phyloP scores from a whole-genome alignment of 2,113 vertebrate genomes.

The Dendrocopos noguchii region DNA sequence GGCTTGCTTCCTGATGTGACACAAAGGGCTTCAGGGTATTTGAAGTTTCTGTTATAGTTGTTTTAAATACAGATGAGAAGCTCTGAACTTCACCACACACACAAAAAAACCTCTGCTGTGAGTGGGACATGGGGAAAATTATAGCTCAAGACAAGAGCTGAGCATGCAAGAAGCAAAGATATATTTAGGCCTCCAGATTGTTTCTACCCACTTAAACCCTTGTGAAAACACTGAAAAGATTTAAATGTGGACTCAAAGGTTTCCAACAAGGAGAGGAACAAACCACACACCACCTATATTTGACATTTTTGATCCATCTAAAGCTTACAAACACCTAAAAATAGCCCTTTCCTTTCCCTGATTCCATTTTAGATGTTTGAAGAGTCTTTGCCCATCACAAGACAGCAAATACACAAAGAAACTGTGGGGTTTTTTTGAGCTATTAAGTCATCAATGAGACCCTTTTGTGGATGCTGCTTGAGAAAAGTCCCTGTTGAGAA shows the following conservation, averaged over 20 bases:
- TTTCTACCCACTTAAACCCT: background rate
- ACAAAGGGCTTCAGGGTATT: background rate
- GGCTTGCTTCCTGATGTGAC: background rate
- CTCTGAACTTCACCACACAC: background rate
- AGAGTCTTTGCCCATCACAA: background rate
- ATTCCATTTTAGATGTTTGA: background rate
- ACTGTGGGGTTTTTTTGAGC: background rate
- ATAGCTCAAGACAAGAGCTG: background rate
- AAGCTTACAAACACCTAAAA: background rate
- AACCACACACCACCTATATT: background rate
- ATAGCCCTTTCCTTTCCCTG: background rate
- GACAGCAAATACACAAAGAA: background rate
- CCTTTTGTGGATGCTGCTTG: background rate
- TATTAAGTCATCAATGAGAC: background rate
- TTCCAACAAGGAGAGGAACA: background rate
- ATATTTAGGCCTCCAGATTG: background rate
- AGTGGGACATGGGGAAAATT: background rate
- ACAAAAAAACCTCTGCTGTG: background rate
- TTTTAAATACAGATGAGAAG: background rate
- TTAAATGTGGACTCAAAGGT: background rate
- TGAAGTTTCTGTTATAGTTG: background rate
- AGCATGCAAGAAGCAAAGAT: background rate
- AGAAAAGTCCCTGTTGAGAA: background rate
- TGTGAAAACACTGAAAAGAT: background rate
- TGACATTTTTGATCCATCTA: background rate